phyloP scores from a whole-genome alignment of 1,140 invertebrate genomes.

The Pseudomyrmex gracilis region DNA sequence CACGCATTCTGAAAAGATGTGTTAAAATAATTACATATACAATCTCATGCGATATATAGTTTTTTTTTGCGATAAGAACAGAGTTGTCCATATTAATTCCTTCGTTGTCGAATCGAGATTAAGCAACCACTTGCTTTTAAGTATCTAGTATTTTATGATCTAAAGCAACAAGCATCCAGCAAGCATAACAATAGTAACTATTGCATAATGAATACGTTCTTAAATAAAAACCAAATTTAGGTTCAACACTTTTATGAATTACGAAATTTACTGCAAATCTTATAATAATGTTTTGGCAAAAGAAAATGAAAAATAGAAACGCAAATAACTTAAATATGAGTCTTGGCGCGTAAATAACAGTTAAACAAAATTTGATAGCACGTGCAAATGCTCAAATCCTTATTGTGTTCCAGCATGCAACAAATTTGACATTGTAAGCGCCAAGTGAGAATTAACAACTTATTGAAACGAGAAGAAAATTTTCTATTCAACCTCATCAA shows the following conservation, averaged over 20 bases:
- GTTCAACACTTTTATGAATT: too few relatives aligned
- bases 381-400: conserved; percentile 62
- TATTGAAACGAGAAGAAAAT: not conserved
- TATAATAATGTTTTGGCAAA: conserved; percentile 9
- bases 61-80: not conserved
- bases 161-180: not conserved
- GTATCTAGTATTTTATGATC: not conserved
- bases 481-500: too few relatives aligned
- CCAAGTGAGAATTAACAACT: not conserved
- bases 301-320: conserved; percentile 25
- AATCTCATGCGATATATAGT: not conserved
- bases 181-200: conserved; percentile 14
- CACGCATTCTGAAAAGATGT: conserved; percentile 80
- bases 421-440: conserved; percentile 34
- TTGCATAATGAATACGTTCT: not conserved
- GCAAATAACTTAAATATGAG: conserved; percentile 30
- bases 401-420: conserved; percentile 60
- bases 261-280: not conserved
- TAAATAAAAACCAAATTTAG: not conserved
- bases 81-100: not conserved
- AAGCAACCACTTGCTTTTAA: not conserved
- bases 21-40: not conserved
- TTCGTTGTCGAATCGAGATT: not conserved
- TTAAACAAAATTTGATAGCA: conserved; percentile 48
- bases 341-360: not conserved